Base-by-base conservation (phyloP, 2,888 invertebrate species). In the Ophion costatus region DNA sequence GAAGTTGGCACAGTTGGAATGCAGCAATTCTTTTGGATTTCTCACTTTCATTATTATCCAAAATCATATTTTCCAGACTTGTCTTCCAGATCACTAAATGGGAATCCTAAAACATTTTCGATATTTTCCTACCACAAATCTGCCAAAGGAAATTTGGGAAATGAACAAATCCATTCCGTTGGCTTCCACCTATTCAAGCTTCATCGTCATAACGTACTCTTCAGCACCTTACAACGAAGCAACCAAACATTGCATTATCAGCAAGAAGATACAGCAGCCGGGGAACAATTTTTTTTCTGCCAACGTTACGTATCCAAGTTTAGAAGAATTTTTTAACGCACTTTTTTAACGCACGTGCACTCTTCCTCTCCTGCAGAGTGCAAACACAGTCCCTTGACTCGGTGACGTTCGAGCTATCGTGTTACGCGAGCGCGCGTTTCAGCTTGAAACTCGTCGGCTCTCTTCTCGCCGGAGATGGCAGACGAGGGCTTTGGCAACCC, bases 391-490 rank as follows among this genome's bases (percentile, higher is more conserved):
- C 45, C 70, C 63, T 74, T 59, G 70, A 78, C 84, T 84, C n/a
- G 29, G 57, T 75, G 76, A 76, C 42, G 71, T 82, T 75, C 17
- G 59, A 85, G 82, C 79, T 85, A 85, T 85, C 82, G 85, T 59
- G 80, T 85, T 85, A 82, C 85, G 7, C 67, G 67, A 57, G 79
- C 57, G 67, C 2, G 17, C 51, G 51, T 73, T 80, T 74, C 14
- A 67, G 59, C 56, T 63, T 9, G 45, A 71, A 71, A 61, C 80
- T 76, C 74, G 82, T 81, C 75, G 75, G 80, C 81, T 24, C 75
- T 59, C 33, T 56, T 29, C 63, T 38, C 57, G 71, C 80, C 80
- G 78, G 83, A 86, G 84, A 56, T 66, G 59, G 61, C 33, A 61
- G 69, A 74, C 59, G 83, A 80, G 81, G 76, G 66, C 57, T 77